Evolutionary conservation across 2,888 invertebrate species (phyloP).

Genomic region (Dromius quadrimaculatus): DNA sequence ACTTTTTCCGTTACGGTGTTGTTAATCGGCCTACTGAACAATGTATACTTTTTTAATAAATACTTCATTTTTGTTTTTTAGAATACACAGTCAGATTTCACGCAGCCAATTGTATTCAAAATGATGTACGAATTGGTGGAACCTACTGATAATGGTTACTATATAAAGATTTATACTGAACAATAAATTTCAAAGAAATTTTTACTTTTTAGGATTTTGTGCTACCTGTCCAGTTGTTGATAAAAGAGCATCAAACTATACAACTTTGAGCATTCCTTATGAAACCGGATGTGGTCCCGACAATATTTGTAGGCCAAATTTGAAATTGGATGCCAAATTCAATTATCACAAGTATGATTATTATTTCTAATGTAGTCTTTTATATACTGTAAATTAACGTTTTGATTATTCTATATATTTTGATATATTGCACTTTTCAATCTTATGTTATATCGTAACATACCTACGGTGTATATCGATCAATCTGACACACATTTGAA

Average conservation of each 20-base stretch:
- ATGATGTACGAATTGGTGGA: slow-evolving; percentile 47
- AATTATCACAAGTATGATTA: slow-evolving; percentile 61
- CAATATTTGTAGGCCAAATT: slow-evolving; percentile 68
- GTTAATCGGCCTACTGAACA: slow-evolving; percentile 1
- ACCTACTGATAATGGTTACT: slow-evolving; percentile 40
- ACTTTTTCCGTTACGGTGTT: background rate
- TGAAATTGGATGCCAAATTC: slow-evolving; percentile 65
- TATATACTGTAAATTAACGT: too few species aligned
- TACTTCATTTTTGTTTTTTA: too few species aligned
- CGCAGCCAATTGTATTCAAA: slow-evolving; percentile 52
- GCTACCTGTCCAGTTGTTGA: slow-evolving; percentile 55
- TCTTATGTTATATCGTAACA: too few species aligned
- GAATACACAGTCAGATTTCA: slow-evolving; percentile 48
- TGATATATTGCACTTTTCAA: too few species aligned
- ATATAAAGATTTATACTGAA: background rate
- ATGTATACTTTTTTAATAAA: too few species aligned
- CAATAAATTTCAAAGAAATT: background rate
- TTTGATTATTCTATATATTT: too few species aligned
- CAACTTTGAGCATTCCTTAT: slow-evolving; percentile 58
- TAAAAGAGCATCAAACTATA: slow-evolving; percentile 51
- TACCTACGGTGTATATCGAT: too few species aligned
- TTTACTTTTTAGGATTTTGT: slow-evolving; percentile 53
- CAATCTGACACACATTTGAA: too few species aligned
- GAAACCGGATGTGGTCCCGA: slow-evolving; percentile 71
- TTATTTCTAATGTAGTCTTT: too few species aligned